Conservation (phyloP, 2,888 invertebrate species). For the Ennomos fuscantarius region DNA sequence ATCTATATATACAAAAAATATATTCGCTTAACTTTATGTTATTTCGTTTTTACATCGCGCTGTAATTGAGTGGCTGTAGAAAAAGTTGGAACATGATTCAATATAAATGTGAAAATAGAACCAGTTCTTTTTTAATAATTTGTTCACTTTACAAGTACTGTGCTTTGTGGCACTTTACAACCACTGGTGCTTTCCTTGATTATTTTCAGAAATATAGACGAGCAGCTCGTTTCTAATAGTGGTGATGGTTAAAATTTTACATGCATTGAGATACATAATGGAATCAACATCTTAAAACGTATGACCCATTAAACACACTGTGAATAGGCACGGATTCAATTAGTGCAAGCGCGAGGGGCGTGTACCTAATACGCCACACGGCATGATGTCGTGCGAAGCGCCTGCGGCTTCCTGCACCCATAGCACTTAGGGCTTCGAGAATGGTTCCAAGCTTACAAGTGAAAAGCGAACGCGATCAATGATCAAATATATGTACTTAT, state of each 20-base stretch:
- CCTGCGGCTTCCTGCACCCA: slow-evolving; percentile 72
- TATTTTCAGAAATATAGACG: no score
- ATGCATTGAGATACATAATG: neutral
- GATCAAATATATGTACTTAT: neutral
- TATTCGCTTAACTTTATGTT: no score
- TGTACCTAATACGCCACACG: slow-evolving; percentile 63
- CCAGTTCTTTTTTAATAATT: no score
- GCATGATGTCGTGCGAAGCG: slow-evolving; percentile 61
- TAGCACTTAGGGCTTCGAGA: slow-evolving; percentile 63
- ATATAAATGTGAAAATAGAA: no score
- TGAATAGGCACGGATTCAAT: slow-evolving; percentile 71
- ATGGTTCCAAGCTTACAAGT: slow-evolving; percentile 26
- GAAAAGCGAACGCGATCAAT: slow-evolving; percentile 38
- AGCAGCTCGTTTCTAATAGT: no score
- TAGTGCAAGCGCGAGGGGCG: slow-evolving; percentile 65
- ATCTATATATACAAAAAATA: no score
- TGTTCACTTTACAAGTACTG: no score
- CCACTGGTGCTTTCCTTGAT: no score
- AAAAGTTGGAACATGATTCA: no score
- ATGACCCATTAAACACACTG: slow-evolving; percentile 47
- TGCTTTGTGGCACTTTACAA: no score
- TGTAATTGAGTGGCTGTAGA: no score
- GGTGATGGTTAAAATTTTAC: neutral
- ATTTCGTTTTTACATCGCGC: no score
- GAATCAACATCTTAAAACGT: neutral